Evolutionary conservation across 2,797 vertebrate genomes (phyloP).

Genomic region (Dipus sagitta): DNA sequence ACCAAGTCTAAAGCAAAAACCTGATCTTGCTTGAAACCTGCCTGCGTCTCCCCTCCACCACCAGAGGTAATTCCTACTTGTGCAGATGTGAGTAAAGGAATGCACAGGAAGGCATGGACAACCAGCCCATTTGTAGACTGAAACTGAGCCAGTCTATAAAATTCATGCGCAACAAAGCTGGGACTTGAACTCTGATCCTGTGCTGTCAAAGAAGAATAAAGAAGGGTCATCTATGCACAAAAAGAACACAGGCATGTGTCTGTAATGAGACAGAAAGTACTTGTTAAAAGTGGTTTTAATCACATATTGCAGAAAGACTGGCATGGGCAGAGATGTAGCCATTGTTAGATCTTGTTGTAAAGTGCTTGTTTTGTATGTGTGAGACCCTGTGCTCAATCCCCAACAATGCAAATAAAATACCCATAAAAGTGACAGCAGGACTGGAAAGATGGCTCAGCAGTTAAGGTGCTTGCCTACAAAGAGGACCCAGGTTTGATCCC

Average conservation of each 20-base stretch:
- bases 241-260: background rate
- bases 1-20: background rate
- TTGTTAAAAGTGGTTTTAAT: slow-evolving; percentile 9
- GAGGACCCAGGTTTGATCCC: too few relatives aligned
- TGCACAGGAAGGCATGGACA: background rate
- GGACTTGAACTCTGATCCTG: background rate
- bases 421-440: background rate
- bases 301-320: background rate
- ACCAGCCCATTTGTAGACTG: background rate
- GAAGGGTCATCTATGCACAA: background rate
- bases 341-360: background rate
- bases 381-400: background rate
- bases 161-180: background rate
- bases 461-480: too few relatives aligned
- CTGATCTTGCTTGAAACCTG: background rate
- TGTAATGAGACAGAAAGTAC: background rate
- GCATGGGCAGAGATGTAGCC: background rate
- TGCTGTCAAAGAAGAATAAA: background rate
- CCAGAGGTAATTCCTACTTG: too few relatives aligned
- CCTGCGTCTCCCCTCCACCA: background rate
- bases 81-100: background rate
- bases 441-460: too few relatives aligned
- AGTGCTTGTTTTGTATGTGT: background rate
- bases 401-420: background rate
- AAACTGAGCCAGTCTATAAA: background rate